A percentile compares a stretch with the other conserved stretches of the same genome.
These are phyloP conservation scores for Leucophora obtusa DNA, from an alignment of 2,888 invertebrate species.

Conservation along the genomic window DNA sequence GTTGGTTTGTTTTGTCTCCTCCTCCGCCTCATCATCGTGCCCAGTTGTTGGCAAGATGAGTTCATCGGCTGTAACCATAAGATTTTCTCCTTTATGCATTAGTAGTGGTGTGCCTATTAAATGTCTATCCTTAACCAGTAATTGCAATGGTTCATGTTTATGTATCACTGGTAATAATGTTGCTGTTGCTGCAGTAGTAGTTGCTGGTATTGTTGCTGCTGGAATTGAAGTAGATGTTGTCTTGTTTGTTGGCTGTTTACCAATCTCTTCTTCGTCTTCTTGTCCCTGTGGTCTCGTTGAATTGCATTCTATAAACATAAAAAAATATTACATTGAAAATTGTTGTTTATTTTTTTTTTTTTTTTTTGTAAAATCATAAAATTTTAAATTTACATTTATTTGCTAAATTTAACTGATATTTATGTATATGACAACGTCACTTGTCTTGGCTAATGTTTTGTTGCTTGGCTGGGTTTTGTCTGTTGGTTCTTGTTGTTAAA, in stretches of 20 bases:
- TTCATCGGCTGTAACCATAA: slow-evolving; percentile 74
- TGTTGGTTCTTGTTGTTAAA: too few relatives aligned
- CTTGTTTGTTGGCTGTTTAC: slow-evolving; percentile 47
- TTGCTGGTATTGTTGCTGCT: slow-evolving; percentile 17
- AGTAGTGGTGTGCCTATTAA: slow-evolving; percentile 77
- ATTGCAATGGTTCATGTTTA: slow-evolving; percentile 72
- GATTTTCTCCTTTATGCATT: slow-evolving; percentile 76
- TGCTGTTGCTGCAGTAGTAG: slow-evolving; percentile 34
- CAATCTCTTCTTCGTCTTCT: slow-evolving; percentile 47
- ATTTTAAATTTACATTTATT: slow-evolving; percentile 57
- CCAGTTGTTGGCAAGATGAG: slow-evolving; percentile 67
- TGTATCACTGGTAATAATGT: slow-evolving; percentile 61
- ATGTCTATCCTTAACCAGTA: slow-evolving; percentile 76
- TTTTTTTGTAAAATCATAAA: slow-evolving; percentile 20
- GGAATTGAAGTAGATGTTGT: slow-evolving; percentile 41
- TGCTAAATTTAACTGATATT: slow-evolving; percentile 50
- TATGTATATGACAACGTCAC: slow-evolving; percentile 30
- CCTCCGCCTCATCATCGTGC: slow-evolving; percentile 55
- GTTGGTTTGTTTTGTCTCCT: slow-evolving; percentile 17
- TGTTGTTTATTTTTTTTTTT: slow-evolving; percentile 9
- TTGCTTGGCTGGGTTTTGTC: background rate
- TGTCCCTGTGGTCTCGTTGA: slow-evolving; percentile 32
- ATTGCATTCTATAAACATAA: slow-evolving; percentile 44
- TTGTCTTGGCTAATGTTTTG: background rate
- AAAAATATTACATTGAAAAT: slow-evolving; percentile 15